Conservation (phyloP, 35 echinoderm and acorn worm genomes). For the Strongylocentrotus purpuratus region DNA sequence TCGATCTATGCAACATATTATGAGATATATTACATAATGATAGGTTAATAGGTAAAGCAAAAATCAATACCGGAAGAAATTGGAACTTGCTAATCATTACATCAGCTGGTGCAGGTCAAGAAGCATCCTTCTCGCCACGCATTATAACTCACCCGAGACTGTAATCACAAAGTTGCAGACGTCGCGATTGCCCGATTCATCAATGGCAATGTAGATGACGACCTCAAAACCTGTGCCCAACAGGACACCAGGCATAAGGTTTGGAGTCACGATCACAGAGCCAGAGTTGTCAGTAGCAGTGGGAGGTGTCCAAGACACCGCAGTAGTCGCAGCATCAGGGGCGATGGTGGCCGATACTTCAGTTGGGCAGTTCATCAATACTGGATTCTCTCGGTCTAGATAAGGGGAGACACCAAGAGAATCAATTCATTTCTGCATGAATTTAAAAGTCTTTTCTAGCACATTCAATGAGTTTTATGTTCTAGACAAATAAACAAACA, state of each 20-base stretch:
- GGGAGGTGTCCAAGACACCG: conserved; percentile 52
- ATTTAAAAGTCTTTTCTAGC: not conserved
- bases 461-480: not conserved
- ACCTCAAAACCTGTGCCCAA: conserved; percentile 1
- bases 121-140: too few species aligned
- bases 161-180: conserved; percentile 42
- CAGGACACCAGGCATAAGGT: not conserved
- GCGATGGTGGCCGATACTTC: not conserved
- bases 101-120: not conserved
- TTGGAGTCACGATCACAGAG: not conserved
- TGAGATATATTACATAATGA: not conserved
- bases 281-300: conserved; percentile 64
- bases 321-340: not conserved
- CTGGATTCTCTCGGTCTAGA: conserved; percentile 38
- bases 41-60: not conserved
- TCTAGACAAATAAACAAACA: not conserved
- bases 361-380: not conserved
- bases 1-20: not conserved
- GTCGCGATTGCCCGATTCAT: conserved; percentile 51
- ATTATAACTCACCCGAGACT: conserved; percentile 59
- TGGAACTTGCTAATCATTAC: not conserved
- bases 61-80: not conserved
- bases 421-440: not conserved
- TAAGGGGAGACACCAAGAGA: not conserved
- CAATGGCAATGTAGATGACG: conserved; percentile 58